Base-by-base conservation (phyloP, 2,113 vertebrate genomes). In the Phasianus colchicus region DNA sequence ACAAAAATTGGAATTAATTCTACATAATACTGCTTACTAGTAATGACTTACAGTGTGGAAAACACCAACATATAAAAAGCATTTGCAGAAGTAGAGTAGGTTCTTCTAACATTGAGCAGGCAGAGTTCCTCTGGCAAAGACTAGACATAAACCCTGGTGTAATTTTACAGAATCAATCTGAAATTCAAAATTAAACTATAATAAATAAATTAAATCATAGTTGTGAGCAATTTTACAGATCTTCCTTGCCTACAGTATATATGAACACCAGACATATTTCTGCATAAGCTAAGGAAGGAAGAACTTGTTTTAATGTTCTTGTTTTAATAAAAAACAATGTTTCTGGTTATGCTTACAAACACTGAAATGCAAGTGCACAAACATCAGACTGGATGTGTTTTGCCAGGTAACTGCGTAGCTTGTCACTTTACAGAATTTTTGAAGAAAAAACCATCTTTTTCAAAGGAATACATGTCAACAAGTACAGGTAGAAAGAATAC, bases 321-420 rank as follows among this genome's bases (percentile, higher is more conserved):
- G 65, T 88, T 96, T 95, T 90, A 95, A 90, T 94, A 91, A 95
- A 95, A 96, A 96, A 91, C 22, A 45, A 15, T 20, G 60, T 91
- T 76, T 78, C 43, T 60, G 86, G 65, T 94, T 69, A 95, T 69
- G 88, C 50, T 74, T 90, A 73, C 0, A 94, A 78, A 79, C 85
- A 82, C 65, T 13, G 48, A 81, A 95, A 91, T 5, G 0, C 27
- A 72, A 55, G 30, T 38, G 36, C 90, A 88, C 66, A 17, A 63
- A 92, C 43, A 69, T 54, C 1, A 1, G 21, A 86, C 14, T 7
- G 52, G 78, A 72, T 13, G 9, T 10, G 36, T 65, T 86, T 65
- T 27, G 52, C 79, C 61, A 69, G 27, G 43, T 58, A 86, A 86
- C 50, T 38, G 13, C 54, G 48, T 58, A 93, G 52, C 77, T 86